Conservation (phyloP, 2,113 vertebrate genomes). For the Choloepus hoffmanni region DNA sequence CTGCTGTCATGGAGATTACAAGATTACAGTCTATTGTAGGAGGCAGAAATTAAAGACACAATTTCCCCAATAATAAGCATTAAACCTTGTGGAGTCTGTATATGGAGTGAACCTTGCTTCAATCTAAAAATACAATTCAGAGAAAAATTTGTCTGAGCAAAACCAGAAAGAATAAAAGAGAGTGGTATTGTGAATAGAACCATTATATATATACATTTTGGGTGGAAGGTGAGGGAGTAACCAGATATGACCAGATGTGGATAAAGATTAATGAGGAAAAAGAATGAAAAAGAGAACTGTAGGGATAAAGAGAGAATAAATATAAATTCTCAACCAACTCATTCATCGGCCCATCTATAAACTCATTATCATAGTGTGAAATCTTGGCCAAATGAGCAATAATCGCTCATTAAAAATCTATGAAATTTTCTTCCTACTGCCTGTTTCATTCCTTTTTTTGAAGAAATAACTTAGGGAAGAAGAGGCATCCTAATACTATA, state of each 20-base stretch:
- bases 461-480: not conserved
- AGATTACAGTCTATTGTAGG: not conserved
- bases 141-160: not conserved
- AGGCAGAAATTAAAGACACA: not conserved
- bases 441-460: not conserved
- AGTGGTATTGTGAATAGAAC: too few species aligned
- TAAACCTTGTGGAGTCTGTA: not conserved
- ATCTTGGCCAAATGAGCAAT: not conserved
- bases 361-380: not conserved
- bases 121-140: not conserved
- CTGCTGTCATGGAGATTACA: not conserved
- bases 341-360: not conserved
- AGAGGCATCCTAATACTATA: conserved; percentile 32
- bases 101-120: not conserved
- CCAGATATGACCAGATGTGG: not conserved
- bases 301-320: not conserved
- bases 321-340: not conserved
- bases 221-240: not conserved
- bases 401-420: conserved; percentile 4
- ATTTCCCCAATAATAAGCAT: not conserved
- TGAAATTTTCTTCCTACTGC: not conserved
- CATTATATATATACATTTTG: not conserved
- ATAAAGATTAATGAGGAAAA: not conserved
- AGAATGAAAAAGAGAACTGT: not conserved
- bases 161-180: not conserved